Conservation (phyloP, 2,888 invertebrate genomes). For the Cataglyphis livida region DNA sequence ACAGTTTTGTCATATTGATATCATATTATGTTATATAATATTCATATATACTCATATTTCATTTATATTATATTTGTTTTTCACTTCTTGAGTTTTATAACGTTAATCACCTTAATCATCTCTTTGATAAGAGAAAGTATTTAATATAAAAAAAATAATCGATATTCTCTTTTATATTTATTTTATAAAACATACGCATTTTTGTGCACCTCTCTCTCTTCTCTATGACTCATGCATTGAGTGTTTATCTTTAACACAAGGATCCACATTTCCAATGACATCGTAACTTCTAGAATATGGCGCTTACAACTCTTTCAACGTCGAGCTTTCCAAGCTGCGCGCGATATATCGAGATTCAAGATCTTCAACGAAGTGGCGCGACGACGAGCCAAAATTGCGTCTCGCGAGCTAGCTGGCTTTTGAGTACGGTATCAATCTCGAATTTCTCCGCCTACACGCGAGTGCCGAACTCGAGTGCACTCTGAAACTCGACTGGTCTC, state of each 20-base stretch:
- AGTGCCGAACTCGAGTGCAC: constrained; percentile 52
- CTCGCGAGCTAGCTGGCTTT: constrained; percentile 30
- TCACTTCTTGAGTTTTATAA: background rate
- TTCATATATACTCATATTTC: background rate
- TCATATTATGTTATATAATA: too few species aligned
- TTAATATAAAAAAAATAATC: background rate
- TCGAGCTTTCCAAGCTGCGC: constrained; percentile 3
- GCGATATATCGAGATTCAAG: constrained; percentile 23
- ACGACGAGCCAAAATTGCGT: constrained; percentile 46
- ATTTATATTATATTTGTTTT: constrained; percentile 20
- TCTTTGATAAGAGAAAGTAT: background rate
- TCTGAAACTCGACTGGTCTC: constrained; percentile 54
- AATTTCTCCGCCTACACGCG: constrained; percentile 36
- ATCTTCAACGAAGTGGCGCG: constrained; percentile 30
- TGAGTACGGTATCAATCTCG: constrained; percentile 51
- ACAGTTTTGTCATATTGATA: constrained; percentile 9
- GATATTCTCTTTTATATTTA: background rate
- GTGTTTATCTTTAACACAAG: background rate
- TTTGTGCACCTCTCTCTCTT: background rate
- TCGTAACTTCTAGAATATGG: background rate
- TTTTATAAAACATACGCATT: background rate
- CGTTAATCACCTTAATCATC: constrained; percentile 2
- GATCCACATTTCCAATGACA: background rate
- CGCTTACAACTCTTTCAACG: constrained; percentile 21
- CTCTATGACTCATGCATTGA: background rate